Evolutionary conservation across 1,140 invertebrate species (phyloP), one percentile per base, ranked within the genome.

Genomic region (Batillaria attramentaria): DNA sequence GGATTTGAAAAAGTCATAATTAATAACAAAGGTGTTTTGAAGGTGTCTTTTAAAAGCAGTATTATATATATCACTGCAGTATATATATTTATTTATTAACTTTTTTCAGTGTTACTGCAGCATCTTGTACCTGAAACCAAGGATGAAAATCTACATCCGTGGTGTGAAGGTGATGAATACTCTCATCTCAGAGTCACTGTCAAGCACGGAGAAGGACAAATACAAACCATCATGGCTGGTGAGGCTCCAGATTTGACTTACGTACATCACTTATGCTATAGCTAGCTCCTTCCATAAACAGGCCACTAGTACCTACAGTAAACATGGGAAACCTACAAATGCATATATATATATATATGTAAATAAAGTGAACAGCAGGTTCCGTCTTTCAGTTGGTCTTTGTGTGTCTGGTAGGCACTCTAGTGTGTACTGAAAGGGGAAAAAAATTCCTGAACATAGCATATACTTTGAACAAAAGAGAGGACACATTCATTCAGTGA

Each of bases 171-270:
- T 90, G 16, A 84, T 83, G 62, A 86, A 87, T 18, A 89, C 87
- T 78, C 73, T 89, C n/a, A 85, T 90, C 31, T 82, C 79, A 16
- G 88, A 88, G 72, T 83, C 83, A 68, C 79, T 90, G n/a, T 87
- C 84, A 46, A 79, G 87, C 33, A 89, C 87, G 57, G 89, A 89
- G 79, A 83, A 54, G 31, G 87, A 89, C 82, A 76, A 83, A 35
- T 90, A 90, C 78, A 88, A 85, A 80, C 89, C 89, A 31, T 82
- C 82, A 18, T 90, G 86, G 86, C 79, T 87, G 70, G 89, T 87
- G 87, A 66, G 70, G 35, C 24, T 16, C n/a, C 24, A 2, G 37
- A 10, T 42, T 66, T n/a, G n/a, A n/a, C n/a, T n/a, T 28, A 33
- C n/a, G 10, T 8, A 28, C 37, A 24, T 39, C 8, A n/a, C n/a